phyloP scores from a whole-genome alignment of 92 coral and sea anemone species.

The Umimayanthus kanabou region DNA sequence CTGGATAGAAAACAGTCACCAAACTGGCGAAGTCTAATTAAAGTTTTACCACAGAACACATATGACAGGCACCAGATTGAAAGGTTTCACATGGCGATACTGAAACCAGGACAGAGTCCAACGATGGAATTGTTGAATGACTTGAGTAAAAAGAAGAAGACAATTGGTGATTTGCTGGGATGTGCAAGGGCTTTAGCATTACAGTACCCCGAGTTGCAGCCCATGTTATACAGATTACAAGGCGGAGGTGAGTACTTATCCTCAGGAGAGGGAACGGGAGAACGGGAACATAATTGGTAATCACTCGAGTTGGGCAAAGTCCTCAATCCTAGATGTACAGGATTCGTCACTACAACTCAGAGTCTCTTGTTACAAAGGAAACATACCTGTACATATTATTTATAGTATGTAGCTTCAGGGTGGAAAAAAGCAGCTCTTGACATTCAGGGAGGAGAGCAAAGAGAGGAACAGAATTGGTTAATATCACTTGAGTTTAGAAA shows the following conservation, averaged over 20 bases:
- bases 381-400: not conserved
- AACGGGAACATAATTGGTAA: too few relatives aligned
- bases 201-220: slow-evolving; percentile 51
- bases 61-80: slow-evolving; percentile 55
- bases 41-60: slow-evolving; percentile 41
- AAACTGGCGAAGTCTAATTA: slow-evolving; percentile 83
- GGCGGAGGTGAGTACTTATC: slow-evolving; percentile 39
- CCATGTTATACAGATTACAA: slow-evolving; percentile 42
- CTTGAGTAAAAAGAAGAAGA: slow-evolving; percentile 60
- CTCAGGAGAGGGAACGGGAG: not conserved
- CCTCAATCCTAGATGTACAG: too few relatives aligned
- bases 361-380: not conserved
- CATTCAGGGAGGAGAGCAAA: too few relatives aligned
- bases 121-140: slow-evolving; percentile 65
- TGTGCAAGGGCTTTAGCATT: slow-evolving; percentile 51
- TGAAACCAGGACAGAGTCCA: slow-evolving; percentile 85
- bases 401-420: too few relatives aligned
- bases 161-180: slow-evolving; percentile 63
- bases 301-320: not conserved
- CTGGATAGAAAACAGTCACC: slow-evolving; percentile 64
- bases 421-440: too few relatives aligned
- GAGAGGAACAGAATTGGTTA: too few relatives aligned
- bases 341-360: not conserved
- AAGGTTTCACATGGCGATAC: slow-evolving; percentile 63
- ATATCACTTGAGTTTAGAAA: too few relatives aligned